Base-by-base conservation (phyloP, 2,888 invertebrate genomes). In the Hecatera dysodea region DNA sequence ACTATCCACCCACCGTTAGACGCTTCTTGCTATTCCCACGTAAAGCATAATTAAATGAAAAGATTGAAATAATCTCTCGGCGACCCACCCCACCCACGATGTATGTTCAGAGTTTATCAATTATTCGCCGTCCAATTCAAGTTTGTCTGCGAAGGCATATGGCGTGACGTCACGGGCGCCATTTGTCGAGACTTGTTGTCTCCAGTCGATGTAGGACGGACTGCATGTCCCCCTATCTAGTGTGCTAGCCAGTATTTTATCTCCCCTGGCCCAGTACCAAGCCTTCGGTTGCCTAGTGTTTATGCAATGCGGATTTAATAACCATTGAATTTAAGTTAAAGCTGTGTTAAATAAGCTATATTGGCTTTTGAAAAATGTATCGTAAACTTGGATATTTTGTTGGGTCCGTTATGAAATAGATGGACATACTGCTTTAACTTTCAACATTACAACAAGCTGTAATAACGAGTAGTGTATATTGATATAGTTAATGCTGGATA, bases 111-210 rank as follows among this genome's bases (percentile, higher is more conserved):
- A 52, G 11, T 24, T 56, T 44, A 57, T 72, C 52, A 75, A 68
- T 64, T 62, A 65, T 65, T 77, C 64, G 1, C 22, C 9, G 19
- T 24, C 12, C 15, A 61, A 68, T 80, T 65, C 52, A 65, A 80
- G 81, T 75, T 80, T 64, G 46, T 42, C 42, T 61, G 63, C 48
- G 57, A 33, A 74, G 57, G 61, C 48, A 46, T 60, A 52, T 61
- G n/a, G 22, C 19, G 17, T 83, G 73, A 84, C 83, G 80, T 85
- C 77, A 83, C 72, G 67, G 85, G 81, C 85, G 81, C 83, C 81
- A 59, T 68, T 52, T 72, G 76, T 73, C 83, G 72, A 74, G 83
- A 83, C 83, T 65, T 24, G 57, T n/a, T 48, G 85, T 73, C 85
- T 78, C 81, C 75, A 72, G 2, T 44, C 46, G 19, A 82, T 77